A percentile compares a stretch with the other conserved stretches of the same genome.
phyloP scores from a whole-genome alignment of 2,888 invertebrate species.

The Rotaria magnacalcarata region DNA sequence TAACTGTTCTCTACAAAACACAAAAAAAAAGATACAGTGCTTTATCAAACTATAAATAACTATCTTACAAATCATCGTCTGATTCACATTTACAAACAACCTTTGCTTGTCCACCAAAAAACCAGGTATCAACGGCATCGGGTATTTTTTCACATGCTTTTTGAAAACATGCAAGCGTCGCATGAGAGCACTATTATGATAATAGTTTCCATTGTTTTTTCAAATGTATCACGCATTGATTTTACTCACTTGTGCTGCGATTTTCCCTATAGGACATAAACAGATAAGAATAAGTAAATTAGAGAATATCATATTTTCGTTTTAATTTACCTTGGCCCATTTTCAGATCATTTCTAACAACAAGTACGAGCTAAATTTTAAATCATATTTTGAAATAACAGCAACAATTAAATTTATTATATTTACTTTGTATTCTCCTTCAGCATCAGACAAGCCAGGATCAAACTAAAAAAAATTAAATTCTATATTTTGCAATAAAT shows the following conservation, averaged over 20 bases:
- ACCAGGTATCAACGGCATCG: constrained; percentile 67
- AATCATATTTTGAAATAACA: background rate
- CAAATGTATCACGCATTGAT: background rate
- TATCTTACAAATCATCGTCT: constrained; percentile 66
- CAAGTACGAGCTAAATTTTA: constrained; percentile 71
- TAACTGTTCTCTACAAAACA: constrained; percentile 62
- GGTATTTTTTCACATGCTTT: constrained; percentile 67
- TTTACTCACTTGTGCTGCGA: constrained; percentile 71
- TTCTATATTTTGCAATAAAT: too few species aligned
- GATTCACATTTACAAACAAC: constrained; percentile 76
- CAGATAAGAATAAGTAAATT: background rate
- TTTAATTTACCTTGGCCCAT: constrained; percentile 71
- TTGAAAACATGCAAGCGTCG: constrained; percentile 80
- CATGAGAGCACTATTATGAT: constrained; percentile 72
- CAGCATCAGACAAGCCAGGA: background rate
- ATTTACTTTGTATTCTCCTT: constrained; percentile 32
- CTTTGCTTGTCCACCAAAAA: constrained; percentile 75
- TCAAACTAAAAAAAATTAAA: background rate
- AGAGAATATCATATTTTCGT: too few species aligned
- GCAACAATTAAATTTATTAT: too few species aligned
- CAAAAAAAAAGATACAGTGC: constrained; percentile 43
- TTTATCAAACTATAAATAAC: background rate
- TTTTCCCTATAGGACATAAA: constrained; percentile 66
- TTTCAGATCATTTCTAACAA: constrained; percentile 80
- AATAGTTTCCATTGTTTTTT: background rate